Conservation (phyloP, 1,140 invertebrate species). For the Trichoplusia ni region DNA sequence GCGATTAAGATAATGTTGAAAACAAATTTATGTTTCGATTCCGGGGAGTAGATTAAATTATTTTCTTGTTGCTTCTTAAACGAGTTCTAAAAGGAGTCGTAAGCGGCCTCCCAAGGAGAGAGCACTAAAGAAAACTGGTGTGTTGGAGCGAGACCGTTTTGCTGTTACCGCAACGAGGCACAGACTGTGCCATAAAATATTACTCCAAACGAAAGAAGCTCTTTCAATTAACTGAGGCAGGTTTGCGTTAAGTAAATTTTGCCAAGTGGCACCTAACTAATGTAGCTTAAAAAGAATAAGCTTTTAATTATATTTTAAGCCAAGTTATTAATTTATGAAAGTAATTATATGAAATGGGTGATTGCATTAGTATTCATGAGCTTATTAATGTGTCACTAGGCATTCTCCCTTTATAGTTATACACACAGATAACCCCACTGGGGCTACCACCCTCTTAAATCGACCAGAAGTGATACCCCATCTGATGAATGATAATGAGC, state of each 20-base stretch:
- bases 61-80: constrained; percentile 62
- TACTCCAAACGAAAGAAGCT: constrained; percentile 76
- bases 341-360: neutral
- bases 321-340: too few species aligned
- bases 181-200: constrained; percentile 69
- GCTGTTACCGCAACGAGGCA: constrained; percentile 49
- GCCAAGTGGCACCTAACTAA: constrained; percentile 56
- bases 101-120: constrained; percentile 53
- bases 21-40: constrained; percentile 70
- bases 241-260: constrained; percentile 75
- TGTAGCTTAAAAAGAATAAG: constrained; percentile 32
- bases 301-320: neutral
- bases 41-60: constrained; percentile 66
- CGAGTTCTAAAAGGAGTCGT: constrained; percentile 58
- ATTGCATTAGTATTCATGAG: constrained; percentile 63
- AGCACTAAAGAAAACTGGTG: constrained; percentile 52
- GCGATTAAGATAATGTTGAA: constrained; percentile 63
- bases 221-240: constrained; percentile 78
- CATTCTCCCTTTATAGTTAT: constrained; percentile 39
- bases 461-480: constrained; percentile 71
- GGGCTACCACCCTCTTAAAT: constrained; percentile 57
- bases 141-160: constrained; percentile 59
- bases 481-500: constrained; percentile 68
- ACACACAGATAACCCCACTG: constrained; percentile 54
- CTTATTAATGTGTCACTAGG: constrained; percentile 60